Base-by-base conservation (phyloP, 1,140 invertebrate species). In the Drosophila lini region DNA sequence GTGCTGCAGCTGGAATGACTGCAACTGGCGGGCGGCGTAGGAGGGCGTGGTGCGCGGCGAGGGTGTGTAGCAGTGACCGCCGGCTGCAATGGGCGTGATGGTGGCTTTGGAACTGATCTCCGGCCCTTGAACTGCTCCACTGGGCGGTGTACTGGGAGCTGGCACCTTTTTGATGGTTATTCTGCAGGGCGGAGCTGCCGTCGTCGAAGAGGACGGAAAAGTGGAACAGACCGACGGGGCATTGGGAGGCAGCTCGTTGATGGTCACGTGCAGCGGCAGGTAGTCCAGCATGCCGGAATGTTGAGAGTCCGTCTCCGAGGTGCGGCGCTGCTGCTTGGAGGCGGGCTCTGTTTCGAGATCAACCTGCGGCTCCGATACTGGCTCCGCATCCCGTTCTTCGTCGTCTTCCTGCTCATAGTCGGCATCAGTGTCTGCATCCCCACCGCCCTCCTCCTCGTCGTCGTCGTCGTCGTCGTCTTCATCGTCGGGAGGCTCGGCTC, bases 161-260 rank as follows among this genome's bases (percentile, higher is more conserved):
- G 85, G 8, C 10, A 89, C 80, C 57, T 89, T 90, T 16, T 89
- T 89, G 22, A 89, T 89, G 28, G 84, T 89, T n/a, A 89, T 89
- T 11, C 84, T 78, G 31, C 84, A 89, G 2, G 84, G 84, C 31
- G 56, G 28, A 16, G 56, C 38, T 19, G 28, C 6, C 68, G 60
- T 6, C 77, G 63, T 9, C 48, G 50, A 8, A 53, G 40, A 25
- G 36, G 36, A 64, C 59, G 28, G 38, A 44, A 32, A 52, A 36
- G 61, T 59, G 59, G 28, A 34, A 19, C 38, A n/a, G 57, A 65
- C 0, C 36, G 73, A 3, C 16, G 69, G 11, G 15, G 32, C 38
- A 15, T 32, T 50, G 6, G 45, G 2, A 2, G 84, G 85, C 74
- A 81, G 25, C 32, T 89, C 84, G 31, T 89, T 89, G 22, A 89